Evolutionary conservation across 2,888 invertebrate species (phyloP).

Genomic region (Xylota sylvarum): DNA sequence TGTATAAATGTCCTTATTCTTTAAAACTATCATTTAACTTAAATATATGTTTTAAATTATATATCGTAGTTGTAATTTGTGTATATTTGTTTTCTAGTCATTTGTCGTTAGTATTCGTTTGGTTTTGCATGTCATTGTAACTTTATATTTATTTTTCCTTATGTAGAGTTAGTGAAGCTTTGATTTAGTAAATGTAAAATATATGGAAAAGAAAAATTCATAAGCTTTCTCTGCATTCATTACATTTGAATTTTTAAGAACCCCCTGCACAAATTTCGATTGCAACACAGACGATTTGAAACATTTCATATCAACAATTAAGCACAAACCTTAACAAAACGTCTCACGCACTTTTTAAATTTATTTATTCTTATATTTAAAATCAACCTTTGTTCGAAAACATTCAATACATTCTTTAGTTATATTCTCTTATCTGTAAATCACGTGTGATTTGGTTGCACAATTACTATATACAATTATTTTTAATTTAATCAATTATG

Average conservation of each 20-base stretch:
- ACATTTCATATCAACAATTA: too few relatives aligned
- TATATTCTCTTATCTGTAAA: not conserved
- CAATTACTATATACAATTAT: slow-evolving; percentile 5
- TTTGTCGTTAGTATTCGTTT: slow-evolving; percentile 4
- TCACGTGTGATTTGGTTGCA: slow-evolving; percentile 48
- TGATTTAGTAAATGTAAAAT: not conserved
- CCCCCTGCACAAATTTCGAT: too few relatives aligned
- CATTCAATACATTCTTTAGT: not conserved
- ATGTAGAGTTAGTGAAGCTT: not conserved
- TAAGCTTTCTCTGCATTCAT: too few relatives aligned
- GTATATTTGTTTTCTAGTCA: slow-evolving; percentile 59
- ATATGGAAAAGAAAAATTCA: too few relatives aligned
- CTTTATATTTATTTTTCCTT: too few relatives aligned
- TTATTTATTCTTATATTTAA: slow-evolving; percentile 1
- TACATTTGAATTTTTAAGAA: too few relatives aligned
- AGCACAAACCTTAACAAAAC: too few relatives aligned
- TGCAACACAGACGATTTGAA: too few relatives aligned
- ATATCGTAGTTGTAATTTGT: slow-evolving; percentile 21
- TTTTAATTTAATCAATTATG: slow-evolving; percentile 1
- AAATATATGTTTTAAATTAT: not conserved
- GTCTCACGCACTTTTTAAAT: not conserved
- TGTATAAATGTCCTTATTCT: slow-evolving; percentile 1
- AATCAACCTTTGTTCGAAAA: not conserved
- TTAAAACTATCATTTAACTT: slow-evolving; percentile 32
- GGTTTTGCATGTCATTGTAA: not conserved